A percentile compares a stretch with the other conserved stretches of the same genome.
phyloP scores from a whole-genome alignment of 1,140 invertebrate species.

The Calephelis nemesis region DNA sequence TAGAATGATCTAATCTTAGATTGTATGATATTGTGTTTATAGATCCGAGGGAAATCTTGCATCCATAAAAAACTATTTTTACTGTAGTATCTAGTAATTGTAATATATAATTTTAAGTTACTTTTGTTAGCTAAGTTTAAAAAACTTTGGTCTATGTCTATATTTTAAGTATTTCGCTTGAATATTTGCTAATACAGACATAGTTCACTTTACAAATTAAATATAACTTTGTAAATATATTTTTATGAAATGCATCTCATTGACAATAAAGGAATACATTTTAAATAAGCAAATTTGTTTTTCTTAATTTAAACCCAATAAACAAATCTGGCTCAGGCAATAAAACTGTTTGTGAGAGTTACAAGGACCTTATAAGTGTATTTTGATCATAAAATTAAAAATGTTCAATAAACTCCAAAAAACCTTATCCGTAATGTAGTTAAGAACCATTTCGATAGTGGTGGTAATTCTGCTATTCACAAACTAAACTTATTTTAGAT shows the following conservation, averaged over 20 bases:
- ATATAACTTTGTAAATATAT: constrained; percentile 62
- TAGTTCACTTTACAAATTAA: constrained; percentile 25
- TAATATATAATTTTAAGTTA: constrained; percentile 42
- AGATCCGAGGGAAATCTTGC: constrained; percentile 8
- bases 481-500: too few species aligned
- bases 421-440: too few species aligned
- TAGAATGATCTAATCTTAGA: constrained; percentile 10
- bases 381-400: too few species aligned
- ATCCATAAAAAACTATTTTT: constrained; percentile 15
- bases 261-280: constrained; percentile 77
- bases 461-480: too few species aligned
- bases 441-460: too few species aligned
- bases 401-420: too few species aligned
- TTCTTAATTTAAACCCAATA: neutral
- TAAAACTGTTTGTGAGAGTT: too few species aligned
- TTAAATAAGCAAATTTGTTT: constrained; percentile 44
- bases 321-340: too few species aligned
- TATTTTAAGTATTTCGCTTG: constrained; percentile 26
- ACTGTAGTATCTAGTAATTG: constrained; percentile 32
- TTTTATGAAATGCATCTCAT: constrained; percentile 76
- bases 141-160: constrained; percentile 53
- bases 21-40: constrained; percentile 17
- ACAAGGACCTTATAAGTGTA: too few species aligned
- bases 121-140: constrained; percentile 43
- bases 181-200: constrained; percentile 12